phyloP scores from a whole-genome alignment of 2,113 vertebrate species.

The Anarhynchus alexandrinus region DNA sequence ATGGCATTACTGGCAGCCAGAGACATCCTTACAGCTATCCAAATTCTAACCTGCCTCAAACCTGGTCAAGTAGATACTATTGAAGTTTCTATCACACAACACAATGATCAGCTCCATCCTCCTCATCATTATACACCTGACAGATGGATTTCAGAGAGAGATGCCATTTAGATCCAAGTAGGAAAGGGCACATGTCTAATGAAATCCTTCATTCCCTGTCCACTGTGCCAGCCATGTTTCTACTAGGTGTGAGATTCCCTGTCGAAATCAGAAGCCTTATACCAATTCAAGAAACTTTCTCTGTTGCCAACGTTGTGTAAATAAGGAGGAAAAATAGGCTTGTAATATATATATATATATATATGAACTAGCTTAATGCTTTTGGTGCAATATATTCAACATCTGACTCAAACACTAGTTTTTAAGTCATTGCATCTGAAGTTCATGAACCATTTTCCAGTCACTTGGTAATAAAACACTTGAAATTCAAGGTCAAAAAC shows the following conservation, averaged over 20 bases:
- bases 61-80: not conserved
- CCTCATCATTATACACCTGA: not conserved
- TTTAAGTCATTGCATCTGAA: not conserved
- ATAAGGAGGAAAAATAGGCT: not conserved
- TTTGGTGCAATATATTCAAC: not conserved
- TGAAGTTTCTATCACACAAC: not conserved
- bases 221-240: not conserved
- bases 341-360: not conserved
- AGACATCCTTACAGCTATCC: not conserved
- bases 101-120: not conserved
- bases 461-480: not conserved
- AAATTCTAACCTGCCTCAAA: not conserved
- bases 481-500: not conserved
- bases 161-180: not conserved
- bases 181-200: not conserved
- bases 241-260: not conserved
- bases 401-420: not conserved
- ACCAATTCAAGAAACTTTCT: not conserved
- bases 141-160: not conserved
- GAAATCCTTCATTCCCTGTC: not conserved
- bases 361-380: not conserved
- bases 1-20: not conserved
- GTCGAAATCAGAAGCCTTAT: not conserved
- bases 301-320: not conserved
- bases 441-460: not conserved